Conservation (phyloP, 2,888 invertebrate species). For the Trichopoda pennipes region DNA sequence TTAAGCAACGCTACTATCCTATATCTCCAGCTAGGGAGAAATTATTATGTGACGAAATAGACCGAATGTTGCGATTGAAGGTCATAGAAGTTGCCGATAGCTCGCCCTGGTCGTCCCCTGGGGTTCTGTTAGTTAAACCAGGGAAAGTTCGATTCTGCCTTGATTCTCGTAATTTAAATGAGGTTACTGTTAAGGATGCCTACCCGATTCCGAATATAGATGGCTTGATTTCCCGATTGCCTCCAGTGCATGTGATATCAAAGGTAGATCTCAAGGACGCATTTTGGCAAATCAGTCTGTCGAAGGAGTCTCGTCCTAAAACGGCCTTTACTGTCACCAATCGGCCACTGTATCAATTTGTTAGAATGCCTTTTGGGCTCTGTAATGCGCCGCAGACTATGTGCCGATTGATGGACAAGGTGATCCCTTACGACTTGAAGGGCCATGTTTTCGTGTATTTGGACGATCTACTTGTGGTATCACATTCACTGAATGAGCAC, state of each 20-base stretch:
- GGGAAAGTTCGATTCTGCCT: constrained; percentile 7
- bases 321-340: constrained; percentile 1
- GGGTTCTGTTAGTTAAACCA: not conserved
- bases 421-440: not conserved
- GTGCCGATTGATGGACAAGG: not conserved
- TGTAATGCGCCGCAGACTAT: constrained; percentile 4
- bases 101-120: constrained; percentile 9
- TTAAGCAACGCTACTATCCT: constrained; percentile 52
- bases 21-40: constrained; percentile 31
- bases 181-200: not conserved
- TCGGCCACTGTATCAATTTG: constrained; percentile 5
- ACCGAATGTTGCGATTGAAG: constrained; percentile 23
- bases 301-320: too few species aligned
- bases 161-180: constrained; percentile 7
- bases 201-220: constrained; percentile 8
- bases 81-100: not conserved
- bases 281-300: not conserved
- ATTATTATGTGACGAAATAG: constrained; percentile 38
- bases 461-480: constrained; percentile 12
- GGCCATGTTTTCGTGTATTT: constrained; percentile 5
- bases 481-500: not conserved
- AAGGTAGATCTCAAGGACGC: constrained; percentile 3
- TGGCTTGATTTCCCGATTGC: too few species aligned
- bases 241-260: too few species aligned
- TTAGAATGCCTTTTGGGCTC: not conserved